phyloP scores from a whole-genome alignment of 2,797 vertebrate genomes.

The Chloroceryle inda region DNA sequence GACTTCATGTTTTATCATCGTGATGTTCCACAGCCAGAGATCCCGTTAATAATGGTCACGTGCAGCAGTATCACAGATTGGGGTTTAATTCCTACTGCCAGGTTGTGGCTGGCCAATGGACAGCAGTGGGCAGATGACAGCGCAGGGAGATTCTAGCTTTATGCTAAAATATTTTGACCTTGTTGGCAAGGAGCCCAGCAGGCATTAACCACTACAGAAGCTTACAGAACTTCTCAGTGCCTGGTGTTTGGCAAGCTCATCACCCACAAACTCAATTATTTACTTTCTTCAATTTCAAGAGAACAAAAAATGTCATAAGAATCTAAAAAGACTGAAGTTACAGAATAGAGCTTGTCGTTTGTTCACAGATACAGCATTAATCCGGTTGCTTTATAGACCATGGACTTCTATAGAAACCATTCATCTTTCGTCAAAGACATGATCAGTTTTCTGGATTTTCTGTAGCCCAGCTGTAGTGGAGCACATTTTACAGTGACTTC shows the following conservation, averaged over 20 bases:
- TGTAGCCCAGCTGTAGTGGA: constrained; percentile 41
- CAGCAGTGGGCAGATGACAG: constrained; percentile 8
- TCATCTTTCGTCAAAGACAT: constrained; percentile 44
- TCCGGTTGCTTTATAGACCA: constrained; percentile 27
- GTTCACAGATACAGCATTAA: constrained; percentile 41
- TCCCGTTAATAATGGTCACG: not conserved
- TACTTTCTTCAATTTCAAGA: constrained; percentile 38
- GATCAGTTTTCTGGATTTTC: constrained; percentile 12
- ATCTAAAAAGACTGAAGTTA: constrained; percentile 37
- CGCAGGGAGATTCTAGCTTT: not conserved
- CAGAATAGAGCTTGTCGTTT: constrained; percentile 29
- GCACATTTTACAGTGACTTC: constrained; percentile 11
- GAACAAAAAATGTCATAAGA: constrained; percentile 47
- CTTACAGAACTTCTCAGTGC: constrained; percentile 38
- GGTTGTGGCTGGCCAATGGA: not conserved
- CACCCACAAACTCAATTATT: constrained; percentile 41
- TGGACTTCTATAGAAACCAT: constrained; percentile 20
- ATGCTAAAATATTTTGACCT: not conserved
- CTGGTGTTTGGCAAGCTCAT: constrained; percentile 44
- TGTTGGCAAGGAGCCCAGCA: constrained; percentile 30
- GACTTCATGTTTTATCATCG: not conserved
- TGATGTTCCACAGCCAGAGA: not conserved
- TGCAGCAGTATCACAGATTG: not conserved
- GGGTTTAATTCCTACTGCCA: not conserved
- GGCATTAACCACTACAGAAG: constrained; percentile 8